Base-by-base conservation (phyloP, 2,888 invertebrate genomes). In the Tetranychus piercei region DNA sequence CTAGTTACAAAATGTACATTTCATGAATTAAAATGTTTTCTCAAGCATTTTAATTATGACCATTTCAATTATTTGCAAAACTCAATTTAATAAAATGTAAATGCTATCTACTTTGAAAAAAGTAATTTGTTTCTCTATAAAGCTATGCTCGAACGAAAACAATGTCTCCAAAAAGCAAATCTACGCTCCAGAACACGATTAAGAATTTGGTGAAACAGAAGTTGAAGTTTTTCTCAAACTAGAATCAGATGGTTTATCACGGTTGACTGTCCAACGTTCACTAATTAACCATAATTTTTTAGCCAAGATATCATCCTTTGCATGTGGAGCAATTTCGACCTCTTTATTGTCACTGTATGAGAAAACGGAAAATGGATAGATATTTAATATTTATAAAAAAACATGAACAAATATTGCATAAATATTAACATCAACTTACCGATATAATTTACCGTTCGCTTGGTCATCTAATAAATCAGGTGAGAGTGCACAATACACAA, bases 401-500 rank as follows among this genome's bases (percentile, higher is more conserved):
- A 6, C 15, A 22, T 22, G 71, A 71, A 9, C 7, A n/a, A 20
- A n/a, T 71, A 6, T 7, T 8, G 22, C 1, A 20, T 22, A 2
- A 6, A 6, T 1, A 11, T n/a, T n/a, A 11, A 6, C 18, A 7
- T 69, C 8, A 2, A 71, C 71, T 71, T 44, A 71, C 71, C 18
- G n/a, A 44, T 44, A 71, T 23, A 23, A 71, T 20, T 44, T 15
- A 15, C 71, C 71, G 18, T 11, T 9, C 7, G 45, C 44, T 18
- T 71, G 22, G 8, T 71, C 44, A 20, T 45, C 34, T 6, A 9
- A 15, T n/a, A 71, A 44, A n/a, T 44, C n/a, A 1, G 44, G 44
- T 1, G 71, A 71, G 22, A 83, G 80, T 44, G 82, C 81, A 80
- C 89, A 90, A 81, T 90, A 87, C 75, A 91, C 85, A 0, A 87